Evolutionary conservation across 2,113 vertebrate species (phyloP).

Genomic region (Sisor rabdophorus): DNA sequence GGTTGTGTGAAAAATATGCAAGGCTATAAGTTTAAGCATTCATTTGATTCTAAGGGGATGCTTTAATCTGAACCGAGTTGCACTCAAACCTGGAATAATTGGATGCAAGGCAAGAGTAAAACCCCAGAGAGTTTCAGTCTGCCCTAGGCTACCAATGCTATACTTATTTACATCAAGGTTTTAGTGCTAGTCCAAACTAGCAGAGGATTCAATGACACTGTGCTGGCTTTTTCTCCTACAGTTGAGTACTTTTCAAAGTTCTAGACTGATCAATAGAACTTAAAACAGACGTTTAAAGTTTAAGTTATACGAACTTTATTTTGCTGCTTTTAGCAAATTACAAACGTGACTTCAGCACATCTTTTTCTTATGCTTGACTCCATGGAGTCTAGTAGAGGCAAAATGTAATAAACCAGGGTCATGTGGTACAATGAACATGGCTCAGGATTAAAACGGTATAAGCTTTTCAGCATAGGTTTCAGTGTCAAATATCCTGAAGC

Average conservation of each 20-base stretch:
- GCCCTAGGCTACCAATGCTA: no score
- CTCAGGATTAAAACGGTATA: neutral
- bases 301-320: neutral
- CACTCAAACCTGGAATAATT: neutral
- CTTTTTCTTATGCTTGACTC: neutral
- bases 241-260: neutral
- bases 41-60: neutral
- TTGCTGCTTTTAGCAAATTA: neutral
- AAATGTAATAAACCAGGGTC: neutral
- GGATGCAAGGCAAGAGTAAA: neutral
- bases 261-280: neutral
- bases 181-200: neutral
- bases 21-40: neutral
- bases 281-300: conserved; percentile 4
- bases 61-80: neutral
- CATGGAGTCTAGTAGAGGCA: neutral
- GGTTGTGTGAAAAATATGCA: neutral
- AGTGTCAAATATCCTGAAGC: neutral
- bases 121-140: neutral
- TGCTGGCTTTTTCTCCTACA: neutral
- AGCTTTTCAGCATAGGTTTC: neutral
- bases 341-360: neutral
- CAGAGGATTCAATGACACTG: neutral
- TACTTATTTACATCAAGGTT: neutral
- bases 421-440: neutral